These are phyloP conservation scores for Hippocampus mohnikei DNA, from an alignment of 2,113 vertebrate species.

Conservation along the genomic window DNA sequence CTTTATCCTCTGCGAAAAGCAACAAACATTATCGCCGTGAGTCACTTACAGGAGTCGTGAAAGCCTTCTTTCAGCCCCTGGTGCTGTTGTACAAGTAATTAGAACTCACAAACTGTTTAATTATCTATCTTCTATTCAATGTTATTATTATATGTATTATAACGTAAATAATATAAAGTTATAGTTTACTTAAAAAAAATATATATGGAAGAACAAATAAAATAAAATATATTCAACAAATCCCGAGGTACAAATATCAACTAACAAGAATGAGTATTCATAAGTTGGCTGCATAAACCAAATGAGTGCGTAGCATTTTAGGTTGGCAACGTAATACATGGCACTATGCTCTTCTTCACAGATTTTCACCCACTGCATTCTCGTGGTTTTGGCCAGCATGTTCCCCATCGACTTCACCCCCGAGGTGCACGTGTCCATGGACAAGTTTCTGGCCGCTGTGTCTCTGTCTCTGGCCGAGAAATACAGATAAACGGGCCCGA, in stretches of 20 bases:
- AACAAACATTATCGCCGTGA: background rate
- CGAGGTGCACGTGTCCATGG: constrained; percentile 65
- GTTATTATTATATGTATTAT: no score
- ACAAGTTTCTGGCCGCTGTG: constrained; percentile 69
- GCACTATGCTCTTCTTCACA: constrained; percentile 21
- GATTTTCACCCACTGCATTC: constrained; percentile 66
- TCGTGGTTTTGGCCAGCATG: constrained; percentile 58
- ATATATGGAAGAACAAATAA: no score
- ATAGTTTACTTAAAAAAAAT: no score
- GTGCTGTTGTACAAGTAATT: no score
- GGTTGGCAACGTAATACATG: background rate
- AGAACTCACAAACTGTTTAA: no score
- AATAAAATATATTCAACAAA: background rate
- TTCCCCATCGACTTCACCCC: constrained; percentile 67
- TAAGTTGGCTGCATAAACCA: background rate
- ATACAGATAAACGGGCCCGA: constrained; percentile 62
- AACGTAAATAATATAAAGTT: no score
- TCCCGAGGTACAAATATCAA: background rate
- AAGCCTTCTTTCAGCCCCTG: no score
- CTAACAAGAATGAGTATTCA: background rate
- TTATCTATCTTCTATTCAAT: no score
- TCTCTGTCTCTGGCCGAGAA: constrained; percentile 66
- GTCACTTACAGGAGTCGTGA: no score
- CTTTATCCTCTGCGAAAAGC: no score
- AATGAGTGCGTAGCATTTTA: background rate